Conservation (phyloP, 2,888 invertebrate genomes). For the Leucoma salicis region DNA sequence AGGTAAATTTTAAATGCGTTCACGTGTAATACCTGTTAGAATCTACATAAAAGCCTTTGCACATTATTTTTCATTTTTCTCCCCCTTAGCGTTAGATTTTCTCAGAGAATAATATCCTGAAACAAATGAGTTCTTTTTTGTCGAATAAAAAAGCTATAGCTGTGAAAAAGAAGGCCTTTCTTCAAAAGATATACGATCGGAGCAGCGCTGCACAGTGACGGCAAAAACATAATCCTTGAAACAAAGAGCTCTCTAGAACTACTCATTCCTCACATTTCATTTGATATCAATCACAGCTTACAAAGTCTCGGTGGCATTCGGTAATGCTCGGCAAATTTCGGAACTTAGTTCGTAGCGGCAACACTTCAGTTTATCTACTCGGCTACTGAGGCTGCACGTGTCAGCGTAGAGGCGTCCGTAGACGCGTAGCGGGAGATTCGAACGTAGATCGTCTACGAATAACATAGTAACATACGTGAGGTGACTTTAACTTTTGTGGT, state of each 20-base stretch:
- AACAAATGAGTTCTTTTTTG: conserved; percentile 6
- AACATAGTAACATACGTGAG: conserved; percentile 40
- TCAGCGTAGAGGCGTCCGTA: conserved; percentile 48
- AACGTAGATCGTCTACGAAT: conserved; percentile 45
- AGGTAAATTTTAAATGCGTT: background rate
- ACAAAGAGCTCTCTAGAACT: conserved; percentile 74
- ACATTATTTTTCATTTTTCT: background rate
- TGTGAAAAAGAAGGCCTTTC: conserved; percentile 22
- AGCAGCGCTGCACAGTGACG: conserved; percentile 26
- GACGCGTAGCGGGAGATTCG: conserved; percentile 45
- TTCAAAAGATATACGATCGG: conserved; percentile 35
- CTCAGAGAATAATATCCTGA: background rate
- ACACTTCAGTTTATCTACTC: conserved; percentile 65
- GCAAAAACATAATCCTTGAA: conserved; percentile 69
- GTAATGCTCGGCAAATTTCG: conserved; percentile 59
- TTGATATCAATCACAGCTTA: conserved; percentile 80
- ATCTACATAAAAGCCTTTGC: background rate
- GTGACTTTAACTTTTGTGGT: conserved; percentile 49
- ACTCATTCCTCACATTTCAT: conserved; percentile 80
- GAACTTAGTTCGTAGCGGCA: conserved; percentile 52
- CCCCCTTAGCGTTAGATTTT: background rate
- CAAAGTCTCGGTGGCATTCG: conserved; percentile 63
- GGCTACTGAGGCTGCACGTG: conserved; percentile 66
- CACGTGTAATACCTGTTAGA: background rate
- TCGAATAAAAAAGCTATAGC: conserved; percentile 5